Evolutionary conservation across 2,888 invertebrate genomes (phyloP), one percentile per base, ranked within the genome.

Genomic region (Noctuana brunneofusca): DNA sequence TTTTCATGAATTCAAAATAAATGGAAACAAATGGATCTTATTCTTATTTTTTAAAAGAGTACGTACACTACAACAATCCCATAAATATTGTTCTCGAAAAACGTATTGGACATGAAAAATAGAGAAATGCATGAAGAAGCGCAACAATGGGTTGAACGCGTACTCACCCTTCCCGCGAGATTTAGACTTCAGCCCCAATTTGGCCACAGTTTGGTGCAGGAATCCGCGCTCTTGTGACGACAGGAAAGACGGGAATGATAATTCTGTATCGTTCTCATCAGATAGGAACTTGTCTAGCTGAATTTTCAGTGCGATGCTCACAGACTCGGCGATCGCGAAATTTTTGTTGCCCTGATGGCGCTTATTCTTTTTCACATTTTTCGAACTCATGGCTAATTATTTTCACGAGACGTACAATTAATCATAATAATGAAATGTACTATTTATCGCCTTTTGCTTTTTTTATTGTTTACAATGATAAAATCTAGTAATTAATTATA

Each of bases 211-310:
- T 68, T 94, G 92, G 80, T 97, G 97, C 65, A 97, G 93, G 76
- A 96, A 97, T 11, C 95, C 96, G 69, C 97, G 92, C 82, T 97
- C 96, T 68, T 94, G 93, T 9, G 95, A 94, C 11, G 95, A 95
- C 65, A 97, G 89, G 48, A 95, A 95, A 2, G 95, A 93, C 3
- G 96, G 95, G 80, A 96, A 96, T 73, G 93, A 87, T 9, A 91
- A 79, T 67, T 92, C 92, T 0, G 89, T 89, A 67, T 90, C 92
- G 74, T 87, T 87, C 69, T 91, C 92, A 75, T 91, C 89, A 63
- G 72, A 79, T 6, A 91, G 68, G 72, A 92, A 91, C 71, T 85
- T 90, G 70, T 91, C 91, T 68, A 92, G 69, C 68, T 92, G 89
- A 53, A 92, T 88, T 73, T 90, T 90, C 67, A 92, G 67, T 16